Conservation (phyloP, 2,888 invertebrate genomes). For the Tortricodes alternella region DNA sequence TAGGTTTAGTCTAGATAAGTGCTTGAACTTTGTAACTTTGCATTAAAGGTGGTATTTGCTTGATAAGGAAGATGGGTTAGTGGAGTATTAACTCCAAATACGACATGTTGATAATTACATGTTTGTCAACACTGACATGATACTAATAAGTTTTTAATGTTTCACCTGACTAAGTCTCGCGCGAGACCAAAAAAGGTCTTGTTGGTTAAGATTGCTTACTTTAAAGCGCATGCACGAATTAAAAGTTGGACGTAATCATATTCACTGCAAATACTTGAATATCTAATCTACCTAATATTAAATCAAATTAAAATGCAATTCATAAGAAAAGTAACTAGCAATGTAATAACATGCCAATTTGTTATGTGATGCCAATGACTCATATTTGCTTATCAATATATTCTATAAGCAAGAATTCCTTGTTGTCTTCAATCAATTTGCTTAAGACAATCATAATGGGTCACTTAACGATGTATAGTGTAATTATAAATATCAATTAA, state of each 20-base stretch:
- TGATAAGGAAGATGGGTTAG: conserved; percentile 1
- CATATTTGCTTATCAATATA: not conserved
- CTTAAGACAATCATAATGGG: conserved; percentile 20
- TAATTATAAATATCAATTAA: conserved; percentile 37
- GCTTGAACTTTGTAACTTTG: not conserved
- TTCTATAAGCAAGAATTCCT: conserved; percentile 5
- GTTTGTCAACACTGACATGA: conserved; percentile 46
- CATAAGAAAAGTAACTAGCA: too few relatives aligned
- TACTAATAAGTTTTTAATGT: conserved; percentile 30
- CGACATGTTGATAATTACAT: conserved; percentile 48
- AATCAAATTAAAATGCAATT: too few relatives aligned
- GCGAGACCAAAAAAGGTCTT: conserved; percentile 1
- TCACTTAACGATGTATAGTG: conserved; percentile 18
- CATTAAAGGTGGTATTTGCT: not conserved
- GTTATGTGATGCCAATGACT: not conserved
- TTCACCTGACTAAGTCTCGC: not conserved
- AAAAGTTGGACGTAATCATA: not conserved
- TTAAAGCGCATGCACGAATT: not conserved
- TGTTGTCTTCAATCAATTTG: conserved; percentile 18
- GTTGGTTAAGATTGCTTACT: not conserved
- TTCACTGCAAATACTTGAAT: too few relatives aligned
- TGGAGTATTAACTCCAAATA: conserved; percentile 17
- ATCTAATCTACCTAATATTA: too few relatives aligned
- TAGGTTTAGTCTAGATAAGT: conserved; percentile 33
- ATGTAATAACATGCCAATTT: not conserved